Conservation (phyloP, 2,888 invertebrate species). For the Thecocarcelia acutangulata region DNA sequence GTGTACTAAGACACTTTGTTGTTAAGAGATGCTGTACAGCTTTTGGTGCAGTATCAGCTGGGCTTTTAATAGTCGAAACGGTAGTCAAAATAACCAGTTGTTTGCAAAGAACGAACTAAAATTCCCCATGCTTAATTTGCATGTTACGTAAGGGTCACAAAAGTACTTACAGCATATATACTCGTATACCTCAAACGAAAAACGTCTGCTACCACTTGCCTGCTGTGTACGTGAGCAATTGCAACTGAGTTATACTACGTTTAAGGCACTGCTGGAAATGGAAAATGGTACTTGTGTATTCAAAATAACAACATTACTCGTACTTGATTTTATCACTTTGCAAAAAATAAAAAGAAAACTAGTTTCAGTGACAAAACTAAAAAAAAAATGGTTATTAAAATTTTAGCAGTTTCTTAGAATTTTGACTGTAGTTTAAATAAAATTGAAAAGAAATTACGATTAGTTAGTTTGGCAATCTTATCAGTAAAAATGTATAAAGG, state of each 20-base stretch:
- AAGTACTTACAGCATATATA: conserved; percentile 28
- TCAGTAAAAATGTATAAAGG: no score
- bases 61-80: conserved; percentile 1
- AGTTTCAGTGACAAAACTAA: not conserved
- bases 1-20: conserved; percentile 4
- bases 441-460: no score
- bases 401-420: no score
- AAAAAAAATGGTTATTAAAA: no score
- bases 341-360: not conserved
- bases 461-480: no score
- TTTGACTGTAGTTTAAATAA: no score
- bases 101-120: conserved; percentile 43
- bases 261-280: not conserved
- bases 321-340: conserved; percentile 35
- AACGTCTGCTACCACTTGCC: conserved; percentile 59
- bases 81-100: conserved; percentile 50
- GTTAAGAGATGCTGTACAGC: conserved; percentile 12
- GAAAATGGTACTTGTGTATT: not conserved
- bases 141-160: conserved; percentile 51
- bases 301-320: conserved; percentile 17
- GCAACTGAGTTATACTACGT: conserved; percentile 19
- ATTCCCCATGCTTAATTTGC: conserved; percentile 66
- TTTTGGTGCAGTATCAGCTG: conserved; percentile 46
- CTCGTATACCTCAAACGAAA: not conserved
- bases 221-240: conserved; percentile 63